A percentile compares a stretch with the other conserved stretches of the same genome.
Evolutionary conservation across 2,888 invertebrate genomes (phyloP).

Genomic region (Spicauda simplicius): DNA sequence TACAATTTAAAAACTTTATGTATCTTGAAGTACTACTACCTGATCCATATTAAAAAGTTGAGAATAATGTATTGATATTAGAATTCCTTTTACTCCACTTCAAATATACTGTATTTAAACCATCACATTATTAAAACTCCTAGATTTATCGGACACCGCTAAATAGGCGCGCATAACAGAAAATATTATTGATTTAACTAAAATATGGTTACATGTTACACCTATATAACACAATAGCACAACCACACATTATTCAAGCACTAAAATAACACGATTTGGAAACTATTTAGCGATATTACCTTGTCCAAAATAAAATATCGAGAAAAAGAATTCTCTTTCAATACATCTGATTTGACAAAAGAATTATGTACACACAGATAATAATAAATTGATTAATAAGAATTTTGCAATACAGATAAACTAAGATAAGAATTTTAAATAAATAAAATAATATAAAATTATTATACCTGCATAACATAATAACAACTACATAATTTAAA

Average conservation of each 20-base stretch:
- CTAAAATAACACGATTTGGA: constrained; percentile 51
- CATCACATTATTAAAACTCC: constrained; percentile 4
- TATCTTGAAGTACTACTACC: neutral
- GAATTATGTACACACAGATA: neutral
- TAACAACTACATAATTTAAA: too few relatives aligned
- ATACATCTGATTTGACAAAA: constrained; percentile 44
- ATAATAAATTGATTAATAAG: neutral
- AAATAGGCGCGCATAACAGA: constrained; percentile 41
- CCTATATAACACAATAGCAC: constrained; percentile 30
- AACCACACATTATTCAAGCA: constrained; percentile 37
- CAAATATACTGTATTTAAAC: neutral
- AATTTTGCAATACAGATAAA: neutral
- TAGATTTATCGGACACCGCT: constrained; percentile 42
- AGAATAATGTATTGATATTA: neutral
- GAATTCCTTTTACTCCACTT: neutral
- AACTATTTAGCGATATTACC: constrained; percentile 60
- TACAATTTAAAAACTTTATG: neutral
- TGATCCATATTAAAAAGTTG: neutral
- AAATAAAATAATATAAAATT: too few relatives aligned
- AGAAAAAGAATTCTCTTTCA: constrained; percentile 38
- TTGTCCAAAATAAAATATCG: constrained; percentile 47
- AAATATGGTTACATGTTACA: constrained; percentile 20
- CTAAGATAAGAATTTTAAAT: too few relatives aligned
- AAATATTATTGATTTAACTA: constrained; percentile 14
- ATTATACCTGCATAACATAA: too few relatives aligned